Evolutionary conservation across 2,797 vertebrate species (phyloP).

Genomic region (Falco biarmicus): DNA sequence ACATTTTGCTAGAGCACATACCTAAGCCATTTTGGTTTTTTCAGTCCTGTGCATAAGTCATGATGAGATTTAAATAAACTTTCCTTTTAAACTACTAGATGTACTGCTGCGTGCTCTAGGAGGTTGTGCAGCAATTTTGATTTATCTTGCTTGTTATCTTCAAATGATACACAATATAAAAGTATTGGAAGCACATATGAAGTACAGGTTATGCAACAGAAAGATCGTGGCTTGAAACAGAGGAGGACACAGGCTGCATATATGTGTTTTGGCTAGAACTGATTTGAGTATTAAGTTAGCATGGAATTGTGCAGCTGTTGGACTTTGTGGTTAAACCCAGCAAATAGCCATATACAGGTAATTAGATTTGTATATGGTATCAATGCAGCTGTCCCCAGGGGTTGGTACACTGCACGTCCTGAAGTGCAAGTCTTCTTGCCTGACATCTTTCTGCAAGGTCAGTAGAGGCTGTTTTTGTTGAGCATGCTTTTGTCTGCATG

Average conservation of each 20-base stretch:
- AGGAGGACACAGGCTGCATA: neutral
- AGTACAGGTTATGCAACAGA: neutral
- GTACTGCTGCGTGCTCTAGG: neutral
- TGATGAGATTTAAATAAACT: neutral
- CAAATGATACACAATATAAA: neutral
- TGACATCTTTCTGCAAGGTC: neutral
- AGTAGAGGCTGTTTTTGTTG: neutral
- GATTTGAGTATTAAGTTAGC: neutral
- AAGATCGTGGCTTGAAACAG: neutral
- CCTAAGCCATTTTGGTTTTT: neutral
- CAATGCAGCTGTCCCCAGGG: neutral
- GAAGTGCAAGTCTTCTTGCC: neutral
- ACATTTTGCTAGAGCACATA: neutral
- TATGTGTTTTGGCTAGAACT: neutral
- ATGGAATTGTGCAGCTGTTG: neutral
- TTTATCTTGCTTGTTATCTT: neutral
- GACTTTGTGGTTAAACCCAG: neutral
- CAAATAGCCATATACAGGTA: neutral
- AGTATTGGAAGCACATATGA: neutral
- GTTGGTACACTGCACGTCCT: neutral
- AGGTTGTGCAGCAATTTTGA: neutral
- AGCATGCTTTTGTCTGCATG: neutral
- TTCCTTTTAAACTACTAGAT: neutral
- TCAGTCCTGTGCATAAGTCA: neutral
- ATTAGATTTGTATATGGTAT: neutral